Evolutionary conservation across 2,888 invertebrate genomes (phyloP), one percentile per base, ranked within the genome.

Genomic region (Seira sanloemensis): DNA sequence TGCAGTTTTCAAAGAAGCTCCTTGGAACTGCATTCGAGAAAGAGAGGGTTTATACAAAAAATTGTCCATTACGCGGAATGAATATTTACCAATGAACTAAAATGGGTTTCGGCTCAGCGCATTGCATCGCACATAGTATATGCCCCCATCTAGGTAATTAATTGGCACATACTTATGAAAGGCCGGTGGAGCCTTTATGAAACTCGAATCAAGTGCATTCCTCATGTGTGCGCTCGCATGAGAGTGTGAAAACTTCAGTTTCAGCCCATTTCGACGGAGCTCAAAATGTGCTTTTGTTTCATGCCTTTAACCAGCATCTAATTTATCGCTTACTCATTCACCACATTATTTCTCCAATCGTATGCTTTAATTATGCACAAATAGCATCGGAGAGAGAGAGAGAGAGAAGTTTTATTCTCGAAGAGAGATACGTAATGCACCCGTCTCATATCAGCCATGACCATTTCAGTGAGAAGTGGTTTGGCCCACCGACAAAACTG

Each of bases 321-420:
- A 58, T 58, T 58, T 58, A 58, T 58, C 58, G 58, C 58, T 58
- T 58, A 58, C 58, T 58, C 58, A 58, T n/a, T n/a, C n/a, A n/a
- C n/a, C n/a, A n/a, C n/a, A n/a, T n/a, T n/a, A n/a, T n/a, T n/a
- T n/a, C n/a, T n/a, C n/a, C n/a, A n/a, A n/a, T n/a, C 7, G 18
- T 18, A 58, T 58, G 58, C n/a, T 58, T 58, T 58, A 58, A 58
- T 58, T 58, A 18, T 58, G 4, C n/a, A 37, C 5, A 37, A 37
- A 37, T 37, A 37, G 37, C 37, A 37, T n/a, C n/a, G n/a, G n/a
- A n/a, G n/a, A n/a, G n/a, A n/a, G n/a, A 37, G 12, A 37, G 12
- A 37, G 12, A 37, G 37, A 7, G 12, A 37, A 37, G 37, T 58
- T 58, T 58, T 58, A n/a, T n/a, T n/a, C n/a, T n/a, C n/a, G n/a